These are phyloP conservation scores for Pocillopora meandrina DNA, from an alignment of 92 coral and sea anemone species.

Conservation along the genomic window DNA sequence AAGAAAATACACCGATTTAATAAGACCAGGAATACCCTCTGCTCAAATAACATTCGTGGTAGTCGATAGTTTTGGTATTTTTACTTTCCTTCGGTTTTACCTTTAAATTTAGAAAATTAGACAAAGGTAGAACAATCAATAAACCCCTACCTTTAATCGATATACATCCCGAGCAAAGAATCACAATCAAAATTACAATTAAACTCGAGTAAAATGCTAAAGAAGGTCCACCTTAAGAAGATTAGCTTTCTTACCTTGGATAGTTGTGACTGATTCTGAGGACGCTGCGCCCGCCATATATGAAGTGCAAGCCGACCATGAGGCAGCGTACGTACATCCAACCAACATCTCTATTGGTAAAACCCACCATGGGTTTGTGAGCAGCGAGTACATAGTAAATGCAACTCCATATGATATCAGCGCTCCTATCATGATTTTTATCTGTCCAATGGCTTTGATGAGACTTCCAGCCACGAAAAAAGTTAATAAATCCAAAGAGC, in stretches of 20 bases:
- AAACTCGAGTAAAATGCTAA: no score
- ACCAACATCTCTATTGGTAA: constrained; percentile 90
- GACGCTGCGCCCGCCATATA: constrained; percentile 96
- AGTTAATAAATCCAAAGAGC: constrained; percentile 81
- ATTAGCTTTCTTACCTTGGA: constrained; percentile 72
- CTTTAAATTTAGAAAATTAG: no score
- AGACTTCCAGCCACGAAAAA: constrained; percentile 90
- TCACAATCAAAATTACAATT: no score
- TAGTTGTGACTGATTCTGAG: constrained; percentile 88
- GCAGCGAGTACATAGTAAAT: constrained; percentile 78
- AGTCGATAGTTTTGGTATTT: neutral
- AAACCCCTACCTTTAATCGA: no score
- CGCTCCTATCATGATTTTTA: constrained; percentile 75
- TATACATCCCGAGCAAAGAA: no score
- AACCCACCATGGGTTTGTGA: constrained; percentile 90
- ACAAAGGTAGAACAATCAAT: no score
- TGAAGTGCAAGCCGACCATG: constrained; percentile 98
- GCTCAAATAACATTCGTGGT: neutral
- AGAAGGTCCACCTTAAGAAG: no score
- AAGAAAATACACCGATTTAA: neutral
- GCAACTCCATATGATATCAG: constrained; percentile 80
- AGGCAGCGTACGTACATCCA: constrained; percentile 91
- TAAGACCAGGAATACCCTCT: neutral
- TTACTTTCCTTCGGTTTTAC: no score
- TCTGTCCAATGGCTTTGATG: constrained; percentile 87